A percentile compares a stretch with the other conserved stretches of the same genome.
These are phyloP conservation scores for Poecilia picta DNA, from an alignment of 2,797 vertebrate genomes.

Conservation along the genomic window DNA sequence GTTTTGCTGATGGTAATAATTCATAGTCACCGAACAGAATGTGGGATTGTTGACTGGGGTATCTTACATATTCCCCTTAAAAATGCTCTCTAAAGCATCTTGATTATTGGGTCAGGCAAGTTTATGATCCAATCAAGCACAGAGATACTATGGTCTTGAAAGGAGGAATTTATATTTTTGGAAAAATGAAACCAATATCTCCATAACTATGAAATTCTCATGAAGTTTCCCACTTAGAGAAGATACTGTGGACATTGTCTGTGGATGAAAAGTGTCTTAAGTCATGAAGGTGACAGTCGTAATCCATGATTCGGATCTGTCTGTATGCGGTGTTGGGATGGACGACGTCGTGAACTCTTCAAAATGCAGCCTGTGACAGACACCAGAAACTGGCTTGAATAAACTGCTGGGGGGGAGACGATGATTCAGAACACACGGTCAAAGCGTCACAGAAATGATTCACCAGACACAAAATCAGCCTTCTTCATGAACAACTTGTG, in stretches of 20 bases:
- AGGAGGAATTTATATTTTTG: not conserved
- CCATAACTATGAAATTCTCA: not conserved
- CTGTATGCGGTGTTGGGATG: not conserved
- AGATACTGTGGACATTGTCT: not conserved
- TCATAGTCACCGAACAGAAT: no score
- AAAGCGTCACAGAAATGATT: not conserved
- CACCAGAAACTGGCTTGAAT: not conserved
- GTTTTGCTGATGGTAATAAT: no score
- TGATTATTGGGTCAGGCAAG: not conserved
- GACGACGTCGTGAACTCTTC: not conserved
- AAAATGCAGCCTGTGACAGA: not conserved
- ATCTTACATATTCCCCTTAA: not conserved
- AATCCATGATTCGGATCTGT: not conserved
- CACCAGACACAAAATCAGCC: not conserved
- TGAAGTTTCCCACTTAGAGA: not conserved
- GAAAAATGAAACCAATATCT: not conserved
- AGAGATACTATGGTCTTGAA: not conserved
- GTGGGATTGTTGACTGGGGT: no score
- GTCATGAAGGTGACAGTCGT: not conserved
- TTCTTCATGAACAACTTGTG: not conserved
- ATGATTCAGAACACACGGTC: not conserved
- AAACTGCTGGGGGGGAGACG: not conserved
- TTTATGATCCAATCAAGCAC: not conserved
- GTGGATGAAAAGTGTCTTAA: not conserved
- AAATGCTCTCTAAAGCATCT: not conserved